phyloP scores from a whole-genome alignment of 2,797 vertebrate species.

The Paedocypris micromegethes region DNA sequence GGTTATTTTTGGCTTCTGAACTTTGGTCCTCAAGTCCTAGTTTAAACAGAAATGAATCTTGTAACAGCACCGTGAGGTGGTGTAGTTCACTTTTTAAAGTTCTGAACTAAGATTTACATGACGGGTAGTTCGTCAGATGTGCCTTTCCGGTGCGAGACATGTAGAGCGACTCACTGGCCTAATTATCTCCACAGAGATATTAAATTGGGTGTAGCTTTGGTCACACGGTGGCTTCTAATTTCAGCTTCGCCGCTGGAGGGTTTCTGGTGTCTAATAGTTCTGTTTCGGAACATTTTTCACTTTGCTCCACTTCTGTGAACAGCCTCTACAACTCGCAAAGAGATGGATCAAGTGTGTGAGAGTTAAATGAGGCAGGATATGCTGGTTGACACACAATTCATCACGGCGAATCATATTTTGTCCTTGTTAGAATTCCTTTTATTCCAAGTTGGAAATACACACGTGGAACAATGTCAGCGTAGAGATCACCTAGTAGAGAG shows the following conservation, averaged over 20 bases:
- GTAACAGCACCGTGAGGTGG: too few relatives aligned
- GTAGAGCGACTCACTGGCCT: constrained; percentile 21
- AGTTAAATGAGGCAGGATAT: constrained; percentile 44
- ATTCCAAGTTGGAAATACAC: constrained; percentile 18
- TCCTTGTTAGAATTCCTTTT: constrained; percentile 28
- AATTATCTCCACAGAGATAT: constrained; percentile 41
- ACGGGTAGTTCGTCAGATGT: too few relatives aligned
- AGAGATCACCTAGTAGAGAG: neutral
- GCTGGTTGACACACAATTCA: constrained; percentile 38
- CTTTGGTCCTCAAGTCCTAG: too few relatives aligned
- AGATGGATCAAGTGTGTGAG: constrained; percentile 45
- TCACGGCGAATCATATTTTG: constrained; percentile 37
- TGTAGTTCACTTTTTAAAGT: too few relatives aligned
- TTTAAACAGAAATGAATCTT: too few relatives aligned
- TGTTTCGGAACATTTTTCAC: constrained; percentile 67
- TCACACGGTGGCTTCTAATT: constrained; percentile 57
- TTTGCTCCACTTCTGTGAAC: constrained; percentile 58
- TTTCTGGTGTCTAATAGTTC: constrained; percentile 58
- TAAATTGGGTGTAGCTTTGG: constrained; percentile 35
- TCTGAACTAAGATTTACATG: too few relatives aligned
- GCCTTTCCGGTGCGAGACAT: too few relatives aligned
- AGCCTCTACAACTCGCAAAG: constrained; percentile 38
- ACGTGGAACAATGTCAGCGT: neutral
- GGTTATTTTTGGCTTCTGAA: too few relatives aligned
- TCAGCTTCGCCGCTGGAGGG: constrained; percentile 61